Conservation (phyloP, 2,797 vertebrate species). For the Micropoecilia bifurca region DNA sequence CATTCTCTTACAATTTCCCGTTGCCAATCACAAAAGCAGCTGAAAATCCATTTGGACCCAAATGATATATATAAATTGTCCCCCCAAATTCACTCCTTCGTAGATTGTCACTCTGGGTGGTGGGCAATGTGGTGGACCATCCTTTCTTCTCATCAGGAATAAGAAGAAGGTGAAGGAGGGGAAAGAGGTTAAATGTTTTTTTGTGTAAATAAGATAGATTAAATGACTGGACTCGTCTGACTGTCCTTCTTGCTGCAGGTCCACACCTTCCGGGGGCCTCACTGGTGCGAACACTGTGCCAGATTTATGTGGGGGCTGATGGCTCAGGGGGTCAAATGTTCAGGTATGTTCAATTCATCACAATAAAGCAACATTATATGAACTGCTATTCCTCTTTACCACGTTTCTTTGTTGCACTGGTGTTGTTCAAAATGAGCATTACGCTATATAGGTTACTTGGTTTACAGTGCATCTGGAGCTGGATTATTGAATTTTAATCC, state of each 20-base stretch:
- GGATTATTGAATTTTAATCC: slow-evolving; percentile 68
- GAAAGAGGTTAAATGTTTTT: background rate
- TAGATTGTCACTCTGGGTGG: background rate
- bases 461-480: slow-evolving; percentile 63
- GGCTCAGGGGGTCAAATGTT: slow-evolving; percentile 99
- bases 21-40: background rate
- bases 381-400: slow-evolving; percentile 17
- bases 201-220: background rate
- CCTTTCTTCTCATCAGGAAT: too few relatives aligned
- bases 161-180: background rate
- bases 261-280: slow-evolving; percentile 97
- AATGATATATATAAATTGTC: background rate
- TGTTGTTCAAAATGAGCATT: slow-evolving; percentile 42
- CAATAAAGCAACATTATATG: slow-evolving; percentile 23
- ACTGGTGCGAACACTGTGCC: slow-evolving; percentile 99
- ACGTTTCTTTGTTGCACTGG: background rate
- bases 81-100: background rate
- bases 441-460: slow-evolving; percentile 67
- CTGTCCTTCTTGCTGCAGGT: slow-evolving; percentile 84
- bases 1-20: background rate
- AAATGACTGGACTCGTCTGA: slow-evolving; percentile 13
- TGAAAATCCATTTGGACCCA: background rate
- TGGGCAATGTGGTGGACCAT: background rate
- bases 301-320: slow-evolving; percentile 99
- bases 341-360: slow-evolving; percentile 83